Conservation (phyloP, 37 sponge, comb jelly and placozoan species). For the Beroe ovata region DNA sequence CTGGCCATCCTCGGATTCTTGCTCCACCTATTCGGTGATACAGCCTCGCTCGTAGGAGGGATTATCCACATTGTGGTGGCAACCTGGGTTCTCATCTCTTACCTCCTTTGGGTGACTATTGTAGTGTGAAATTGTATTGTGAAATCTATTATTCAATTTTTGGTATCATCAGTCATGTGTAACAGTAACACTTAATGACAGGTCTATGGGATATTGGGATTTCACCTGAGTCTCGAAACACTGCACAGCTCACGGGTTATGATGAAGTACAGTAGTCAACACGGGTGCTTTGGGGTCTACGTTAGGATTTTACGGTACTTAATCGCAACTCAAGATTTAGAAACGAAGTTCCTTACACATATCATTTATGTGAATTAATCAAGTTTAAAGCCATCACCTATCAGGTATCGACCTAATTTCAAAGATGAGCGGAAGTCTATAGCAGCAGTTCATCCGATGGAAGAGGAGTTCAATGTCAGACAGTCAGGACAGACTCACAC, state of each 20-base stretch:
- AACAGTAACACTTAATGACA: too few species aligned
- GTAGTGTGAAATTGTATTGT: too few species aligned
- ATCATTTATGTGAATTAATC: too few species aligned
- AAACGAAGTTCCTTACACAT: too few species aligned
- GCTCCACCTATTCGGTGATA: not conserved
- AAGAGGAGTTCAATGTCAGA: not conserved
- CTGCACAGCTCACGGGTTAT: not conserved
- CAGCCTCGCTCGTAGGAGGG: not conserved
- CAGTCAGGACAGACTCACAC: not conserved
- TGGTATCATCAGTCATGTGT: too few species aligned
- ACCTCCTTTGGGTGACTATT: conserved; percentile 37
- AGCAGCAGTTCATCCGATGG: conserved; percentile 28
- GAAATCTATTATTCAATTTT: too few species aligned
- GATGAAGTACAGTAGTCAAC: conserved; percentile 29
- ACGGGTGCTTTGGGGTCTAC: conserved; percentile 28
- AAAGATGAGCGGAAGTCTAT: not conserved
- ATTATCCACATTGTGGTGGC: conserved; percentile 10
- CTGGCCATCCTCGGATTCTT: conserved; percentile 39
- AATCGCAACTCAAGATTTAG: too few species aligned
- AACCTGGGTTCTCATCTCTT: conserved; percentile 22
- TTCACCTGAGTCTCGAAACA: conserved; percentile 1
- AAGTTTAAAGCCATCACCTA: too few species aligned
- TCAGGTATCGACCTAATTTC: conserved; percentile 25
- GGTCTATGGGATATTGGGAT: conserved; percentile 36
- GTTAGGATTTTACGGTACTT: conserved; percentile 1